phyloP scores from a whole-genome alignment of 2,113 vertebrate genomes.

The Montifringilla adamsi region DNA sequence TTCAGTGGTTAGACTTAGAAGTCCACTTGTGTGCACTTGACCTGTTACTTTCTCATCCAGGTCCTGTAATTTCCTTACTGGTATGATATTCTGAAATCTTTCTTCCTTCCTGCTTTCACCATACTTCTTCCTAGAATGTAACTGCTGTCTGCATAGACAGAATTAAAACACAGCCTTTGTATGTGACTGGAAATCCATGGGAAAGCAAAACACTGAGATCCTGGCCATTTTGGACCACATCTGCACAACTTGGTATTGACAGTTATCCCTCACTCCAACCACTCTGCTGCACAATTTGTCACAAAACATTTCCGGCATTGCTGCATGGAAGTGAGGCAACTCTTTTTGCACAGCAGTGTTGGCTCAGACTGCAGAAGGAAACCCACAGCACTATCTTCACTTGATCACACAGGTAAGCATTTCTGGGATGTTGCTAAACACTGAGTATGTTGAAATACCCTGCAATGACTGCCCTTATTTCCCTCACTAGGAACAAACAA shows the following conservation, averaged over 20 bases:
- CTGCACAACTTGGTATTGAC: neutral
- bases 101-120: neutral
- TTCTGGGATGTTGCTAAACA: neutral
- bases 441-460: neutral
- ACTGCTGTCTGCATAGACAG: neutral
- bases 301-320: neutral
- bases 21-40: neutral
- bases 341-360: neutral
- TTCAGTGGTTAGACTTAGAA: neutral
- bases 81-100: neutral
- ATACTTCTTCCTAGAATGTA: neutral
- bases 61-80: neutral
- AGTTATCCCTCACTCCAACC: neutral
- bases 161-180: neutral
- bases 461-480: neutral
- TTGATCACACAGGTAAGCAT: neutral
- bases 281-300: neutral
- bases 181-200: accelerated
- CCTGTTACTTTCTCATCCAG: neutral
- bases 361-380: neutral
- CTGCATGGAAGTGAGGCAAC: neutral
- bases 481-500: neutral
- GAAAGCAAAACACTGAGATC: neutral
- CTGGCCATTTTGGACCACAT: neutral
- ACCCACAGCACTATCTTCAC: neutral